These are phyloP conservation scores for Philereme transversata DNA, from an alignment of 2,888 invertebrate species.

Conservation along the genomic window DNA sequence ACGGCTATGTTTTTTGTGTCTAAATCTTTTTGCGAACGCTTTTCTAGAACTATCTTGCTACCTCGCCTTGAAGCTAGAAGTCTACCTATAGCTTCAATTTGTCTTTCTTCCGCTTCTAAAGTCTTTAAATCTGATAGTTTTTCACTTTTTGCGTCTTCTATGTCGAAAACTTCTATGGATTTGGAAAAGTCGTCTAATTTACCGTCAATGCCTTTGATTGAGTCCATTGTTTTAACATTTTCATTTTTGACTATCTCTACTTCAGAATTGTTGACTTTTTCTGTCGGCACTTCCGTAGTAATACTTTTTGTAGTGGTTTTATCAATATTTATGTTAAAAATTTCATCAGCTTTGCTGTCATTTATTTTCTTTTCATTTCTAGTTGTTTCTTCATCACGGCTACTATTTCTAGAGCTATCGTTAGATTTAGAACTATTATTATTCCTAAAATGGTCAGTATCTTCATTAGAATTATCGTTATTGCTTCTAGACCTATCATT, in stretches of 20 bases:
- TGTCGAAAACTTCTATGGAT: constrained; percentile 73
- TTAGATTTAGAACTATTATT: constrained; percentile 37
- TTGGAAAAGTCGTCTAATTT: constrained; percentile 72
- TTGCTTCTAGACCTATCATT: too few relatives aligned
- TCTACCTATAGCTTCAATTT: constrained; percentile 79
- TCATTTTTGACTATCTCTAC: constrained; percentile 51
- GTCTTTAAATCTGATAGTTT: constrained; percentile 67
- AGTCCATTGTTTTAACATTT: constrained; percentile 53
- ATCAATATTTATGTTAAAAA: constrained; percentile 44
- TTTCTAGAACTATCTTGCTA: constrained; percentile 68
- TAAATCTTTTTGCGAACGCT: constrained; percentile 71
- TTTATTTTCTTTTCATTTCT: constrained; percentile 65
- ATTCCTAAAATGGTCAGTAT: constrained; percentile 22
- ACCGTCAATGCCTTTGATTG: constrained; percentile 70
- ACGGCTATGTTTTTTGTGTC: constrained; percentile 68
- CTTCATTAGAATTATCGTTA: constrained; percentile 4
- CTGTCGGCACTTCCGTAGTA: constrained; percentile 39
- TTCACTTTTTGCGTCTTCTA: constrained; percentile 70
- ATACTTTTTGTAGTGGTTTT: constrained; percentile 37
- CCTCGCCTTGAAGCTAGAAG: constrained; percentile 70
- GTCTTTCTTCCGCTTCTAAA: constrained; percentile 76
- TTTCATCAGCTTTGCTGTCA: constrained; percentile 52
- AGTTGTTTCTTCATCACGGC: constrained; percentile 28
- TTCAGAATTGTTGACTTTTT: constrained; percentile 51
- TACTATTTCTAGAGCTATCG: constrained; percentile 21